Evolutionary conservation across 2,113 vertebrate genomes (phyloP).

Genomic region (Macquaria ambigua): DNA sequence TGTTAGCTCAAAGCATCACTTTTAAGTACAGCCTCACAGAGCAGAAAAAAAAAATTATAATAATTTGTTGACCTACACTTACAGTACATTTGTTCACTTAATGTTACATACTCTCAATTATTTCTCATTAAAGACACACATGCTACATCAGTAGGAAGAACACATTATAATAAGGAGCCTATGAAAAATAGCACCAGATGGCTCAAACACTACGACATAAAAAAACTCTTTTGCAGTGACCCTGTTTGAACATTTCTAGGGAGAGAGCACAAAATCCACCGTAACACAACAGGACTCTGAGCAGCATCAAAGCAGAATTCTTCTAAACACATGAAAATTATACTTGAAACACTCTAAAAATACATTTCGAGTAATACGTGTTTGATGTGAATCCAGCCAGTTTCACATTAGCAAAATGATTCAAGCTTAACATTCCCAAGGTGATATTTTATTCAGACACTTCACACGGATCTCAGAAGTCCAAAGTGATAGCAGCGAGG

Average conservation of each 20-base stretch:
- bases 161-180: neutral
- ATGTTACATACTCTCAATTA: neutral
- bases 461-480: conserved; percentile 23
- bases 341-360: conserved; percentile 26
- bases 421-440: conserved; percentile 38
- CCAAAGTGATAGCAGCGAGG: conserved; percentile 22
- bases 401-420: conserved; percentile 24
- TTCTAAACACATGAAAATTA: conserved; percentile 20
- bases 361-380: neutral
- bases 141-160: neutral
- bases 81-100: neutral
- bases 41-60: neutral
- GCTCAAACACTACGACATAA: neutral
- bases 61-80: neutral
- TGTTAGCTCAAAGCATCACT: neutral
- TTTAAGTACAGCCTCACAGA: too few species aligned
- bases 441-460: conserved; percentile 45
- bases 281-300: neutral
- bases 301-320: conserved; percentile 23
- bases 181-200: conserved; percentile 26
- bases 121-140: neutral
- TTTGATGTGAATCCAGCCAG: conserved; percentile 45
- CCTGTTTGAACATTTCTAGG: conserved; percentile 8
- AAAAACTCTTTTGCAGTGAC: neutral
- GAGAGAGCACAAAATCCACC: neutral